Evolutionary conservation across 2,113 vertebrate species (phyloP).

Genomic region (Leptobrachium leishanense): DNA sequence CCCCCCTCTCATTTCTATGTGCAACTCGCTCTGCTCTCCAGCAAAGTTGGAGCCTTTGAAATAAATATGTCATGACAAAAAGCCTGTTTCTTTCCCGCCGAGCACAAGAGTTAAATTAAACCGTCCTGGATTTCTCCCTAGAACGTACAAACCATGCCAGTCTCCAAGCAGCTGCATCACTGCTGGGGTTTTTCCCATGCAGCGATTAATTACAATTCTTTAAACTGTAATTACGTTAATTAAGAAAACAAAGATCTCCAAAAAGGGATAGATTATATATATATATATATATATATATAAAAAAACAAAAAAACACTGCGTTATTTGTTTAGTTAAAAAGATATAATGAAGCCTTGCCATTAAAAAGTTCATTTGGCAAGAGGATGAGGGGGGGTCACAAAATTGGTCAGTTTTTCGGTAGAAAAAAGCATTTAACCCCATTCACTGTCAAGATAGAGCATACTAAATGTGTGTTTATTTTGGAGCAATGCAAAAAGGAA

Average conservation of each 20-base stretch:
- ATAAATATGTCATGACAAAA: not conserved
- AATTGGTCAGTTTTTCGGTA: constrained; percentile 4
- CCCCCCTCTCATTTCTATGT: not conserved
- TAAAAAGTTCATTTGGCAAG: not conserved
- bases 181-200: constrained; percentile 16
- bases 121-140: not conserved
- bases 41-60: not conserved
- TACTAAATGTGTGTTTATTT: no score
- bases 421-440: no score
- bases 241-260: constrained; percentile 37
- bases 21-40: not conserved
- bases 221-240: constrained; percentile 40
- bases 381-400: not conserved
- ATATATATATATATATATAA: no score
- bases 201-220: constrained; percentile 44
- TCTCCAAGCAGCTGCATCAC: constrained; percentile 29
- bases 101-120: not conserved
- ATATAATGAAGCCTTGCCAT: constrained; percentile 11
- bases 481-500: no score
- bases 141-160: not conserved
- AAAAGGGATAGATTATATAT: no score
- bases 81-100: not conserved
- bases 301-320: not conserved
- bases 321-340: constrained; percentile 1
- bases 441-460: no score